Evolutionary conservation across 2,888 invertebrate species (phyloP), one percentile per base, ranked within the genome.

Genomic region (Theretra japonica): DNA sequence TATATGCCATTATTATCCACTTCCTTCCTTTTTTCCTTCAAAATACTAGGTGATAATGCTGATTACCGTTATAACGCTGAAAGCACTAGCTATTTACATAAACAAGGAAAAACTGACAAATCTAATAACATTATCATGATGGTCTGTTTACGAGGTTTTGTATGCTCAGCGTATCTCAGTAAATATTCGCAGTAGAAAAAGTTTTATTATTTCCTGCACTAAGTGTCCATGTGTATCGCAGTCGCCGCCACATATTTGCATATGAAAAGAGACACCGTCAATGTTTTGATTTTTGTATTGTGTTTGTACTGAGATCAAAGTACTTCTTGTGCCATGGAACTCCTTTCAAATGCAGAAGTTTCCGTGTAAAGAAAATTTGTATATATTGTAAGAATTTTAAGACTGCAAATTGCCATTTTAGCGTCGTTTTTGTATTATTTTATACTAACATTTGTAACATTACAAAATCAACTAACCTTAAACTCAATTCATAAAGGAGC

Each of bases 191-290:
- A 58, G 58, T 17, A 19, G 8, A 33, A 62, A 28, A 33, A 23
- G 11, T 21, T 21, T 48, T 59, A 23, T 70, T 75, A 74, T 76
- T 74, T 77, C 75, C 76, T 77, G 74, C 77, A 78, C 80, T 75
- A 75, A 74, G 73, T 76, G 81, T 77, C 82, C 77, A 81, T 87
- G 80, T 84, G 85, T 89, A 85, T 86, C 82, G 76, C 75, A 74
- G 81, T 83, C 84, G 86, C 84, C 85, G 79, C 81, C 82, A 80
- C 77, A 74, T 78, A 91, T 93, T 93, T 90, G 86, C 91, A 92
- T 92, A 88, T 88, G 90, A 91, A 91, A 88, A 86, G 86, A 87
- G 83, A 87, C 78, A 78, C 84, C 87, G 87, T 82, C 87, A 87
- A 87, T 89, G 87, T 88, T 90, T 90, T 88, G 86, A 89, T 92